A percentile compares a stretch with the other conserved stretches of the same genome.
phyloP scores from a whole-genome alignment of 2,797 vertebrate genomes.

The Poeciliopsis turneri region DNA sequence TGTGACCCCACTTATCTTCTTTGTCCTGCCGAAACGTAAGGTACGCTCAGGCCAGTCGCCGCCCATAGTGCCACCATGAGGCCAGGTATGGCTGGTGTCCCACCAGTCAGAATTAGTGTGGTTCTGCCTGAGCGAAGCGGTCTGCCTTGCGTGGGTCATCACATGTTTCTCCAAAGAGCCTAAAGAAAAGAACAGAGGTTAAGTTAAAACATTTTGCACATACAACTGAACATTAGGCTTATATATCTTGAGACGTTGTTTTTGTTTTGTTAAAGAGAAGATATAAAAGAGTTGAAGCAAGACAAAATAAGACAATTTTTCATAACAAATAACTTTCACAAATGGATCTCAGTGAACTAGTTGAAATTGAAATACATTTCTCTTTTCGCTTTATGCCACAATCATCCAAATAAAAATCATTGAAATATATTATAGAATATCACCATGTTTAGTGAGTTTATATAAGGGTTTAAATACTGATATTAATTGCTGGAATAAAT shows the following conservation, averaged over 20 bases:
- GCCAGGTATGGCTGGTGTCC: slow-evolving; percentile 69
- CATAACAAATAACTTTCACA: neutral
- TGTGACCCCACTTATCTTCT: slow-evolving; percentile 67
- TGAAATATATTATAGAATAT: neutral
- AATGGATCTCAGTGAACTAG: no score
- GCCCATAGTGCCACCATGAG: slow-evolving; percentile 80
- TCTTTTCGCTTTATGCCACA: neutral
- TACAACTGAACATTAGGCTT: neutral
- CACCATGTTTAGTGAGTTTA: neutral
- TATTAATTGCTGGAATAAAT: neutral
- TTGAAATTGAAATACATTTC: no score
- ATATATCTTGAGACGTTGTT: neutral
- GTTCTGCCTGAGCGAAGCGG: slow-evolving; percentile 73
- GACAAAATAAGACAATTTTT: neutral
- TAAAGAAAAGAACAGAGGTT: slow-evolving; percentile 45
- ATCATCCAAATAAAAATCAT: neutral
- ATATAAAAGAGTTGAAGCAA: neutral
- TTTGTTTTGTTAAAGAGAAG: neutral
- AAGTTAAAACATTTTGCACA: slow-evolving; percentile 25
- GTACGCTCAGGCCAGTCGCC: slow-evolving; percentile 72
- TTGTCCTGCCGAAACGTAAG: slow-evolving; percentile 77
- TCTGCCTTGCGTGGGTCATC: slow-evolving; percentile 84
- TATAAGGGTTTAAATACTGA: neutral
- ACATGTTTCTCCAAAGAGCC: slow-evolving; percentile 80
- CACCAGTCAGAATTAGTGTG: slow-evolving; percentile 59